Percentiles rank a stretch among this genome's conserved stretches.
phyloP scores from a whole-genome alignment of 2,797 vertebrate species.

The Liasis olivaceus region DNA sequence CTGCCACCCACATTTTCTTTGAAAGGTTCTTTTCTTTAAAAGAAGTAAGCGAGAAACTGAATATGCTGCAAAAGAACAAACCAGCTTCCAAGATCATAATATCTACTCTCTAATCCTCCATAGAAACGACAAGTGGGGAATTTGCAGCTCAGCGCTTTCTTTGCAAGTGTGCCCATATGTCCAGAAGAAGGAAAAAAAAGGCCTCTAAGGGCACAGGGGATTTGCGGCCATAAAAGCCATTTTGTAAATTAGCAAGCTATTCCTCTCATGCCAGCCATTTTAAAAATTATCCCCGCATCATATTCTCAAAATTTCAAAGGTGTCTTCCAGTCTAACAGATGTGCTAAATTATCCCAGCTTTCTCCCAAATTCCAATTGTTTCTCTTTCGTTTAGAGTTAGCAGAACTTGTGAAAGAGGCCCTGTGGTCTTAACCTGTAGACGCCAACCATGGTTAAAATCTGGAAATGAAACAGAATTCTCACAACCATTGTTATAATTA shows the following conservation, averaged over 20 bases:
- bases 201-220: not conserved
- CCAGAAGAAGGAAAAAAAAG: not conserved
- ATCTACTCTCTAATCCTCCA: not conserved
- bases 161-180: not conserved
- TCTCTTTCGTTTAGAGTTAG: no score
- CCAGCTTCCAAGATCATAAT: not conserved
- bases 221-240: not conserved
- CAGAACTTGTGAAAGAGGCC: not conserved
- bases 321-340: not conserved
- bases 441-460: not conserved
- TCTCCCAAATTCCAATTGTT: not conserved
- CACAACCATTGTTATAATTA: not conserved
- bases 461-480: not conserved
- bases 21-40: not conserved
- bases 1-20: not conserved
- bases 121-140: not conserved
- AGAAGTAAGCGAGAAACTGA: not conserved
- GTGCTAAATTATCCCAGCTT: not conserved
- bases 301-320: not conserved
- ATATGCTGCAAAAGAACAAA: not conserved
- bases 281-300: not conserved
- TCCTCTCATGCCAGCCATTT: not conserved
- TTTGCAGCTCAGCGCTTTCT: not conserved
- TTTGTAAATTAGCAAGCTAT: not conserved
- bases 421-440: constrained; percentile 9